phyloP scores from a whole-genome alignment of 2,113 vertebrate genomes.

The Pseudopipra pipra region DNA sequence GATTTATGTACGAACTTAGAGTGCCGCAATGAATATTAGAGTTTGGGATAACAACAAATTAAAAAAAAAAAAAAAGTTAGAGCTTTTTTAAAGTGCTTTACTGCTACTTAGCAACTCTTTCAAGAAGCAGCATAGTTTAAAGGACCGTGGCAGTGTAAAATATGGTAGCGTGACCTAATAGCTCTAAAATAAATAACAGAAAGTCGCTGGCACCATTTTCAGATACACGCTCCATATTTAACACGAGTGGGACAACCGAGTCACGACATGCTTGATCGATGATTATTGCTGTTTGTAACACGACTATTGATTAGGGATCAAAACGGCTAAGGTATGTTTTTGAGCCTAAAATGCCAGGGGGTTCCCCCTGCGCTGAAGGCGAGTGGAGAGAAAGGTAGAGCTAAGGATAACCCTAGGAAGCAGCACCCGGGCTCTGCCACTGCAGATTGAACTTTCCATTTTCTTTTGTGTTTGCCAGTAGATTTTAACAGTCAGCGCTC shows the following conservation, averaged over 20 bases:
- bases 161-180: conserved; percentile 30
- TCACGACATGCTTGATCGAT: conserved; percentile 27
- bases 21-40: conserved; percentile 62
- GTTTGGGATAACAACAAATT: conserved; percentile 64
- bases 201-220: conserved; percentile 10
- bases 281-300: conserved; percentile 27
- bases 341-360: not conserved
- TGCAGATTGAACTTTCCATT: not conserved
- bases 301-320: conserved; percentile 38
- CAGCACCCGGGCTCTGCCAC: not conserved
- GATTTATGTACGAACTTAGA: conserved; percentile 70
- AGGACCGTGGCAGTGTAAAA: conserved; percentile 36
- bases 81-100: conserved; percentile 31
- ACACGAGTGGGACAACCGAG: conserved; percentile 25
- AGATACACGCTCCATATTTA: conserved; percentile 38
- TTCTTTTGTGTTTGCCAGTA: conserved; percentile 47
- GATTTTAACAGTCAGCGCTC: conserved; percentile 23
- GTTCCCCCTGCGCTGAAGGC: not conserved
- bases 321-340: not conserved
- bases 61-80: not conserved
- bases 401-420: not conserved
- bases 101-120: conserved; percentile 45
- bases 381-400: not conserved
- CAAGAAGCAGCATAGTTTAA: conserved; percentile 28
- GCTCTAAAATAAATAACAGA: conserved; percentile 51